Percentiles rank a stretch among this genome's conserved stretches.
Conservation (phyloP, 1,140 invertebrate genomes). For the Drosophila tsacasi region DNA sequence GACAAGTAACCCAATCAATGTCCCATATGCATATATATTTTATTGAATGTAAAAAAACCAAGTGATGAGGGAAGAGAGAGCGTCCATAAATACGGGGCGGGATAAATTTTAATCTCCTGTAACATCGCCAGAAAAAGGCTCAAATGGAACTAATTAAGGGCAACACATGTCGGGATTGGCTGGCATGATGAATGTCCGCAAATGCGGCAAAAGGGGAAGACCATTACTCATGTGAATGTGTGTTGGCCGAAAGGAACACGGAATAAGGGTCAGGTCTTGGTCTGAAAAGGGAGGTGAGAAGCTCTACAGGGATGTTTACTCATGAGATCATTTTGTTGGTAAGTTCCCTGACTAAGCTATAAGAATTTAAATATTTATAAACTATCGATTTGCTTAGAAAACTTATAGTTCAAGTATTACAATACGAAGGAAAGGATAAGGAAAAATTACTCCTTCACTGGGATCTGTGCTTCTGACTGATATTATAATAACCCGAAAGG, state of each 20-base stretch:
- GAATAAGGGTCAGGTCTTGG: background rate
- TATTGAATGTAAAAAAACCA: slow-evolving; percentile 19
- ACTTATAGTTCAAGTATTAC: no score
- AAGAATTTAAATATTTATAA: no score
- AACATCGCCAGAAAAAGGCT: slow-evolving; percentile 13
- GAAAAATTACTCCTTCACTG: no score
- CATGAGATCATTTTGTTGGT: background rate
- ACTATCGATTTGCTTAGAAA: no score
- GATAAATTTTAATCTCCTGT: slow-evolving; percentile 52
- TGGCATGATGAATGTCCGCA: slow-evolving; percentile 63
- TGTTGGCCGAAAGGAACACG: slow-evolving; percentile 19
- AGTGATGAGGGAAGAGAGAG: background rate
- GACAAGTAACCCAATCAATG: slow-evolving; percentile 44
- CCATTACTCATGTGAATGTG: slow-evolving; percentile 57
- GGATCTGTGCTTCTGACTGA: no score
- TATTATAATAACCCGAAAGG: no score
- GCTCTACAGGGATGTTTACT: background rate
- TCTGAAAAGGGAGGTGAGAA: background rate
- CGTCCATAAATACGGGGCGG: slow-evolving; percentile 31
- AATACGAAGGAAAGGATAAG: no score
- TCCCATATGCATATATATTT: slow-evolving; percentile 13
- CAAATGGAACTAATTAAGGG: slow-evolving; percentile 64
- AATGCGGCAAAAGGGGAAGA: slow-evolving; percentile 47
- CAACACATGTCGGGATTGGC: slow-evolving; percentile 61
- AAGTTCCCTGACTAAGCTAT: no score